Evolutionary conservation across 1,140 invertebrate species (phyloP).

Genomic region (Drosophila kikkawai): DNA sequence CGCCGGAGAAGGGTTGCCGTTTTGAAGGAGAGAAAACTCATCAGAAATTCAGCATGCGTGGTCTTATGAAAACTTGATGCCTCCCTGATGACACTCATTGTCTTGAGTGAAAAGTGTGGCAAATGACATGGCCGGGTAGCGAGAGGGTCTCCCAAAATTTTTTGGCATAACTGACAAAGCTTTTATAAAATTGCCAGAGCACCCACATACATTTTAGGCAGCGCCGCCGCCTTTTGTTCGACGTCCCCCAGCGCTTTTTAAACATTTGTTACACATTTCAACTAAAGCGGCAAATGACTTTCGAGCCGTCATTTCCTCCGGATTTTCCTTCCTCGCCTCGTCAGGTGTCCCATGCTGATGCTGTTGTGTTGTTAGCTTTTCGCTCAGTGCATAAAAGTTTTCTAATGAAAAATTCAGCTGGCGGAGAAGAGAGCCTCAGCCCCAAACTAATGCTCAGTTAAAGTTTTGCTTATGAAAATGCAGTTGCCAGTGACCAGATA

Average conservation of each 20-base stretch:
- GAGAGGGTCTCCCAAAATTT: constrained; percentile 38
- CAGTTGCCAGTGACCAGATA: constrained; percentile 44
- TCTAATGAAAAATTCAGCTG: constrained; percentile 72
- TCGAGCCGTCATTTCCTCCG: constrained; percentile 63
- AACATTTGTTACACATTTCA: constrained; percentile 44
- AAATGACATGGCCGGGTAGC: constrained; percentile 50
- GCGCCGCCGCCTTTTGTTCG: constrained; percentile 36
- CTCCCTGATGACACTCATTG: constrained; percentile 78
- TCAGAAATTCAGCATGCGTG: constrained; percentile 75
- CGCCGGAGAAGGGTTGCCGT: constrained; percentile 40
- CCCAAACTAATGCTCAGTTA: constrained; percentile 42
- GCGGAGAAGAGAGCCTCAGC: neutral
- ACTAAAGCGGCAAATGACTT: constrained; percentile 56
- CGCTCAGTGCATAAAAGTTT: constrained; percentile 53
- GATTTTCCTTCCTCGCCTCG: constrained; percentile 15
- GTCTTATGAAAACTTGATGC: constrained; percentile 81
- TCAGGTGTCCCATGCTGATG: constrained; percentile 23
- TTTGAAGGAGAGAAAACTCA: constrained; percentile 46
- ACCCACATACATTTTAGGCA: constrained; percentile 25
- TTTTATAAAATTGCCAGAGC: constrained; percentile 59
- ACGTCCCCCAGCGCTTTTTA: constrained; percentile 14
- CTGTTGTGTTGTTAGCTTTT: neutral
- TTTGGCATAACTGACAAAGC: constrained; percentile 49
- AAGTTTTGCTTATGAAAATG: constrained; percentile 59
- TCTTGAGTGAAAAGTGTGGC: constrained; percentile 70